These are phyloP conservation scores for Phoxinus dragarum DNA, from an alignment of 2,797 vertebrate genomes.

Conservation along the genomic window DNA sequence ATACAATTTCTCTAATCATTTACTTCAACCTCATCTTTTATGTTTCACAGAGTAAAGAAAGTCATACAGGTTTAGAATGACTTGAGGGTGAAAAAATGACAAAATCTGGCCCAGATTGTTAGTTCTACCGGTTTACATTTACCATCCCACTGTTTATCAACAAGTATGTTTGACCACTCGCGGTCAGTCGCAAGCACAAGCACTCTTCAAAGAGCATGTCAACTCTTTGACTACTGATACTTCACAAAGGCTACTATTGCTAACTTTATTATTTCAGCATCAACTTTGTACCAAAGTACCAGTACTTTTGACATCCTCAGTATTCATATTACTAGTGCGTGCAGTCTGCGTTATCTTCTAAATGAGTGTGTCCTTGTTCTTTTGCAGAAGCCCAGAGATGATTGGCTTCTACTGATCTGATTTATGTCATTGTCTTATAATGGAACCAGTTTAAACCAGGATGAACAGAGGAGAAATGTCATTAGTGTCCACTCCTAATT, in stretches of 20 bases:
- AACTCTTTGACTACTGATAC: neutral
- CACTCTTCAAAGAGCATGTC: neutral
- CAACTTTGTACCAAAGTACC: neutral
- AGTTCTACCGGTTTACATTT: neutral
- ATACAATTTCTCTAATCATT: neutral
- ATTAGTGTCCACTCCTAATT: neutral
- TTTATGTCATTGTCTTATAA: neutral
- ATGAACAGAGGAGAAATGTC: conserved; percentile 10
- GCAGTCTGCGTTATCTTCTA: neutral
- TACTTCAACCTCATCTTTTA: neutral
- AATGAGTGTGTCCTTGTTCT: neutral
- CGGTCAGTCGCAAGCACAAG: neutral
- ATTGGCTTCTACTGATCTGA: conserved; percentile 24
- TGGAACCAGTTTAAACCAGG: conserved; percentile 23
- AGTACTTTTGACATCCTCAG: neutral
- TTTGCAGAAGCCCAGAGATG: neutral
- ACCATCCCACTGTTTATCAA: neutral
- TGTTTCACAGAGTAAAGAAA: neutral
- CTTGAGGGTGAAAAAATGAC: neutral
- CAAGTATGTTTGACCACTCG: neutral
- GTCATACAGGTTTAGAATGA: neutral
- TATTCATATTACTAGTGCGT: neutral
- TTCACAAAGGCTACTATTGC: neutral
- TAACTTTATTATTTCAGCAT: neutral
- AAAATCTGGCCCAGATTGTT: neutral